phyloP scores from a whole-genome alignment of 2,113 vertebrate genomes.

The Epinephelus lanceolatus region DNA sequence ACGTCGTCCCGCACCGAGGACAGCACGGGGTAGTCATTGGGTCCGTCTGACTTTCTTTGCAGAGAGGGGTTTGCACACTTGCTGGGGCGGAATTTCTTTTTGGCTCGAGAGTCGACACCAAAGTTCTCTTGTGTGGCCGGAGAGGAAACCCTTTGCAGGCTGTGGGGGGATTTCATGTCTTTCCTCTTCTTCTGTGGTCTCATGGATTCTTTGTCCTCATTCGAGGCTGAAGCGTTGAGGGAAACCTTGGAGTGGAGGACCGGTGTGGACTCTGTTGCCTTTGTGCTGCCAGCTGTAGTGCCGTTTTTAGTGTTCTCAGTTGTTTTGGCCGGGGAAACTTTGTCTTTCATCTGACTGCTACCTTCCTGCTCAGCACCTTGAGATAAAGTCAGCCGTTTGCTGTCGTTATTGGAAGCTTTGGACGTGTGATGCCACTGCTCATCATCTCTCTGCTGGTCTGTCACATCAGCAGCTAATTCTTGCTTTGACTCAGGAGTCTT shows the following conservation, averaged over 20 bases:
- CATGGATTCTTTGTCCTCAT: constrained; percentile 75
- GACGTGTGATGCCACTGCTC: constrained; percentile 58
- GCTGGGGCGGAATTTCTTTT: constrained; percentile 85
- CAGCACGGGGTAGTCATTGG: constrained; percentile 83
- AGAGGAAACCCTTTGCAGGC: constrained; percentile 78
- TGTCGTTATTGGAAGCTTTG: constrained; percentile 58
- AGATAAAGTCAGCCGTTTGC: constrained; percentile 61
- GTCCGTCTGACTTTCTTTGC: constrained; percentile 82
- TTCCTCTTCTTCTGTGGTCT: constrained; percentile 87
- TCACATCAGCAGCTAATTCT: constrained; percentile 52
- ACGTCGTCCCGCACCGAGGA: constrained; percentile 88
- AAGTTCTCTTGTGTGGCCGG: constrained; percentile 88
- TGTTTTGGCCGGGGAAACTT: constrained; percentile 56
- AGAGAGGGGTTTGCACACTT: constrained; percentile 75
- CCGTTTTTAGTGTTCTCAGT: constrained; percentile 73
- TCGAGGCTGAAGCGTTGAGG: constrained; percentile 47
- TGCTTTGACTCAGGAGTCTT: constrained; percentile 65
- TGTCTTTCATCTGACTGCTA: constrained; percentile 76
- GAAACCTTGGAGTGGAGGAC: constrained; percentile 68
- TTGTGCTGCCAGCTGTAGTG: constrained; percentile 44
- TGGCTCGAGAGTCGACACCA: constrained; percentile 83
- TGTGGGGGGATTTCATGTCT: constrained; percentile 83
- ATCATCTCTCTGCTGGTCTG: constrained; percentile 60
- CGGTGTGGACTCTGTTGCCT: constrained; percentile 73
- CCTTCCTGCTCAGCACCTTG: constrained; percentile 65